Evolutionary conservation across 2,113 vertebrate genomes (phyloP).

Genomic region (Cercopithecus mona): DNA sequence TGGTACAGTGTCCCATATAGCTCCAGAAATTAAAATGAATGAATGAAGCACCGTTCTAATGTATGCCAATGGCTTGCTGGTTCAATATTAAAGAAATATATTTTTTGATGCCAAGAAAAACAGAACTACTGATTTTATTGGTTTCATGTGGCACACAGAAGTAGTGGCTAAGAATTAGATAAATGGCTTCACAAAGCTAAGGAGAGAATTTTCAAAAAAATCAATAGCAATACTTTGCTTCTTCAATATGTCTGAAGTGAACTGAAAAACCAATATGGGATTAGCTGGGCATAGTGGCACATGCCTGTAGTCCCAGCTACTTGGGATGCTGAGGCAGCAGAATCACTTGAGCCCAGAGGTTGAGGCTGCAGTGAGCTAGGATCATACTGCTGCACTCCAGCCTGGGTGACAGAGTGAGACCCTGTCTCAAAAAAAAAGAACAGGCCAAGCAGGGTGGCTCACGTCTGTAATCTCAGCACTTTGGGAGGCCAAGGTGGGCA

Average conservation of each 20-base stretch:
- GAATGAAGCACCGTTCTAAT: not conserved
- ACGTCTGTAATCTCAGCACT: too few relatives aligned
- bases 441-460: too few relatives aligned
- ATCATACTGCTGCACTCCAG: too few relatives aligned
- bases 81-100: not conserved
- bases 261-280: not conserved
- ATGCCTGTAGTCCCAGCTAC: too few relatives aligned
- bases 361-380: too few relatives aligned
- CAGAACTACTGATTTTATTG: not conserved
- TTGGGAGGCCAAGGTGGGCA: too few relatives aligned
- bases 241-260: not conserved
- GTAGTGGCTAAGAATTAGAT: not conserved
- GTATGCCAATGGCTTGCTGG: not conserved
- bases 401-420: too few relatives aligned
- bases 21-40: slow-evolving; percentile 6
- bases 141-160: not conserved
- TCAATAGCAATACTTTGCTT: not conserved
- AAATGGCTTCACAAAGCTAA: not conserved
- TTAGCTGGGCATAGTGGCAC: too few relatives aligned
- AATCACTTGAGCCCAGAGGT: too few relatives aligned
- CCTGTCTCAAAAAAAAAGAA: too few relatives aligned
- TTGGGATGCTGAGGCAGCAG: too few relatives aligned
- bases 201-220: slow-evolving; percentile 18
- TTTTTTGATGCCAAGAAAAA: slow-evolving; percentile 17
- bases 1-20: not conserved